Evolutionary conservation across 2,888 invertebrate genomes (phyloP).

Genomic region (Cheilosia scutellata): DNA sequence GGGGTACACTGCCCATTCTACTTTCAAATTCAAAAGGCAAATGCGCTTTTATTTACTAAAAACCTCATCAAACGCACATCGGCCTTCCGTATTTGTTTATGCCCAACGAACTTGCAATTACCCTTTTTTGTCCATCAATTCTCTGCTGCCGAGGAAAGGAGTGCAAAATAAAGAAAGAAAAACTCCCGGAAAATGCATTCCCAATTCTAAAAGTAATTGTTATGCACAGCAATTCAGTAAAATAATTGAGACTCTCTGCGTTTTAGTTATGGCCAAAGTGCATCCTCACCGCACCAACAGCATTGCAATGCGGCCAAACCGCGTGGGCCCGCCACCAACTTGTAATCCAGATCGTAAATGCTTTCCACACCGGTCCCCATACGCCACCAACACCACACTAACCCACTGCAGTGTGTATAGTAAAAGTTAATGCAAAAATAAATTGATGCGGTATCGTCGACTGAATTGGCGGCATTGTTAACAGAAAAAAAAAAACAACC

Average conservation of each 20-base stretch:
- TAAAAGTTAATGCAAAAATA: conserved; percentile 61
- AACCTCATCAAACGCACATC: conserved; percentile 11
- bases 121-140: conserved; percentile 26
- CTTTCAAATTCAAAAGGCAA: neutral
- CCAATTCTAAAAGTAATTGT: conserved; percentile 55
- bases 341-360: conserved; percentile 65
- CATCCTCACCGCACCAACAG: conserved; percentile 38
- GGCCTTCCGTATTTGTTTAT: conserved; percentile 2
- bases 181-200: conserved; percentile 54
- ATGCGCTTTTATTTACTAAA: neutral
- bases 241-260: conserved; percentile 57
- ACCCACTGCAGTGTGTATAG: conserved; percentile 26
- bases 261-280: conserved; percentile 61
- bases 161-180: neutral
- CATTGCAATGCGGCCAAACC: conserved; percentile 5
- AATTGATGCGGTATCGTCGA: conserved; percentile 71
- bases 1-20: neutral
- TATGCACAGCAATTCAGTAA: conserved; percentile 52
- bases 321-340: conserved; percentile 46
- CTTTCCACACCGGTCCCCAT: conserved; percentile 27
- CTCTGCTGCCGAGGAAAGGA: neutral
- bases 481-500: conserved; percentile 8
- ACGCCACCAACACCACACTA: conserved; percentile 20
- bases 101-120: conserved; percentile 40
- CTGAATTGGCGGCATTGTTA: conserved; percentile 63